Evolutionary conservation across 2,797 vertebrate species (phyloP).

Genomic region (Molossus molossus): DNA sequence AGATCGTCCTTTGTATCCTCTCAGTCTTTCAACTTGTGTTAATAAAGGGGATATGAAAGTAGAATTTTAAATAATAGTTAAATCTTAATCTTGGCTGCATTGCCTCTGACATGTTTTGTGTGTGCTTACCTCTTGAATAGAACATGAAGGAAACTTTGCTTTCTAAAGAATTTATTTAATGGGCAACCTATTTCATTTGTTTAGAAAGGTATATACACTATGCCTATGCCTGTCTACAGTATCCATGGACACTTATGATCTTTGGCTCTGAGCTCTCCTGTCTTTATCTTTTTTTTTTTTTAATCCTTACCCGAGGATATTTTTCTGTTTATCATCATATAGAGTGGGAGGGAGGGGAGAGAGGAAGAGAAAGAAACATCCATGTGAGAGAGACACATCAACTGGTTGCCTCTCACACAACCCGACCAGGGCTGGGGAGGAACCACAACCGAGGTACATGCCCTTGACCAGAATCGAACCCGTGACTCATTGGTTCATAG

Average conservation of each 20-base stretch:
- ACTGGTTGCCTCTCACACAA: too few relatives aligned
- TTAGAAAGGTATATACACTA: neutral
- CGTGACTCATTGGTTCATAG: too few relatives aligned
- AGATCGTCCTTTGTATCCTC: constrained; percentile 47
- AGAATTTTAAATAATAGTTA: constrained; percentile 53
- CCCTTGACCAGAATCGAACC: too few relatives aligned
- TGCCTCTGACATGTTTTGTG: constrained; percentile 47
- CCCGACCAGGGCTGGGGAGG: too few relatives aligned
- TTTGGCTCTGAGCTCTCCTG: neutral
- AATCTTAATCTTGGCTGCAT: constrained; percentile 29
- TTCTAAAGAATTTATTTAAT: constrained; percentile 53
- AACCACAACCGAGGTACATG: too few relatives aligned
- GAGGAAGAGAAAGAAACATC: too few relatives aligned
- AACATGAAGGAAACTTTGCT: constrained; percentile 51
- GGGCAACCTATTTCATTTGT: neutral
- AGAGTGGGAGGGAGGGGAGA: too few relatives aligned
- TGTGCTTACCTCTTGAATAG: constrained; percentile 53
- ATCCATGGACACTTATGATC: neutral
- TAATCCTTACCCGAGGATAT: too few relatives aligned
- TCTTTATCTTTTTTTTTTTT: neutral
- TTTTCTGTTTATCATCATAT: too few relatives aligned
- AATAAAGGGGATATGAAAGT: constrained; percentile 12
- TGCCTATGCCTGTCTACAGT: neutral
- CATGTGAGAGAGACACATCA: too few relatives aligned
- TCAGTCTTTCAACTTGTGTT: constrained; percentile 51